Conservation (phyloP, 2,888 invertebrate genomes). For the Drosophila pseudotalamancana region DNA sequence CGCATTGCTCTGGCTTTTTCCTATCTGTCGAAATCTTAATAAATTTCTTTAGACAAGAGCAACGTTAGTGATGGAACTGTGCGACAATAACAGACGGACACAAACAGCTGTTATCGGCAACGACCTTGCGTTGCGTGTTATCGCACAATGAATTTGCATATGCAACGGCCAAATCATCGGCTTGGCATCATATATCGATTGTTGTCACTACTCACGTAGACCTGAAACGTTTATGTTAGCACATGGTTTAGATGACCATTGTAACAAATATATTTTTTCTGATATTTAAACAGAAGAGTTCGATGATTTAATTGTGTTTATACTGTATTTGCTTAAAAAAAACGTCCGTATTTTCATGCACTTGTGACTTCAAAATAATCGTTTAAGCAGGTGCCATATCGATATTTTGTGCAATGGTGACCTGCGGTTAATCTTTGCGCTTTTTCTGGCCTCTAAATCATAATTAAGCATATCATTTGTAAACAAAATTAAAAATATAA, state of each 20-base stretch:
- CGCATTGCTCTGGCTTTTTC: slow-evolving; percentile 2
- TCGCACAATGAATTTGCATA: slow-evolving; percentile 42
- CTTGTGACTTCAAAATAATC: not conserved
- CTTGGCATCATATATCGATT: not conserved
- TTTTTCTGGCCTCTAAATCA: too few species aligned
- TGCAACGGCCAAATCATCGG: slow-evolving; percentile 5
- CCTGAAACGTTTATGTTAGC: not conserved
- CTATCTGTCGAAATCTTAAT: slow-evolving; percentile 23
- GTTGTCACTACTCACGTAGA: not conserved
- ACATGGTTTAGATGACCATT: too few species aligned
- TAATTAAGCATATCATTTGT: too few species aligned
- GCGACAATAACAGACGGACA: slow-evolving; percentile 40
- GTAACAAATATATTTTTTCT: not conserved
- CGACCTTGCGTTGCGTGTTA: slow-evolving; percentile 38
- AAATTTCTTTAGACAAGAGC: slow-evolving; percentile 32
- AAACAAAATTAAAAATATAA: too few species aligned
- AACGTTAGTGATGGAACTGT: slow-evolving; percentile 34
- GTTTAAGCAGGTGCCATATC: not conserved
- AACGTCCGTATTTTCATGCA: too few species aligned
- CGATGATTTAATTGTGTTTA: too few species aligned
- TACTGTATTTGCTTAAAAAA: too few species aligned
- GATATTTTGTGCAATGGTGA: not conserved
- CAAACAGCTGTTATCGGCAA: slow-evolving; percentile 45
- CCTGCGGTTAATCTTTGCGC: not conserved
- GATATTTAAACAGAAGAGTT: too few species aligned